Conservation (phyloP, 2,797 vertebrate genomes). For the Enteromius treurensis region DNA sequence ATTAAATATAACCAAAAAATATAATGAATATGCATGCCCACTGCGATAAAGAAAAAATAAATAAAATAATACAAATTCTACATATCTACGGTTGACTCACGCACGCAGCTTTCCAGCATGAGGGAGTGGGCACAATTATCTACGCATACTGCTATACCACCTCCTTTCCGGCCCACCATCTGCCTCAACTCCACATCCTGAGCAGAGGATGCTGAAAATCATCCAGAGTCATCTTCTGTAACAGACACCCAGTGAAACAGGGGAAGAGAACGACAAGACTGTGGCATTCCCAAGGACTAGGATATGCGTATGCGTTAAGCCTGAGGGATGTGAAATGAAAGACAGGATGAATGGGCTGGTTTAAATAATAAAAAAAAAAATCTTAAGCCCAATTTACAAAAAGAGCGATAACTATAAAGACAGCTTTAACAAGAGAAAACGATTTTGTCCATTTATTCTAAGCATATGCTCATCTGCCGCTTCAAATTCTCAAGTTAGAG, state of each 20-base stretch:
- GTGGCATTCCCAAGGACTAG: neutral
- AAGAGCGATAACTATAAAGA: too few species aligned
- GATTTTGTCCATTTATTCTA: too few species aligned
- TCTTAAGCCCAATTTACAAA: too few species aligned
- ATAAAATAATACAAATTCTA: neutral
- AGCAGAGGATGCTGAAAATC: slow-evolving; percentile 17
- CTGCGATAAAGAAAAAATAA: slow-evolving; percentile 9
- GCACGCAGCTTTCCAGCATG: slow-evolving; percentile 5
- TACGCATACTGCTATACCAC: slow-evolving; percentile 10
- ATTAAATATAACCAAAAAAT: slow-evolving; percentile 37
- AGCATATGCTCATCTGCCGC: too few species aligned
- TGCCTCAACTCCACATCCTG: slow-evolving; percentile 8
- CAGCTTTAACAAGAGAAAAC: too few species aligned
- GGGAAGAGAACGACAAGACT: neutral
- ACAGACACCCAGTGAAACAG: neutral
- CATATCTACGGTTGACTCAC: slow-evolving; percentile 37
- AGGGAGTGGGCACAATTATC: slow-evolving; percentile 41
- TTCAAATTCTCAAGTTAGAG: too few species aligned
- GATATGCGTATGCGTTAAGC: neutral
- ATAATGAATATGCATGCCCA: slow-evolving; percentile 6
- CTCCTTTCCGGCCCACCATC: slow-evolving; percentile 36
- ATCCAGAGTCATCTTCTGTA: neutral
- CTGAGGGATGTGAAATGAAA: neutral
- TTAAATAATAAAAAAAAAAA: neutral
- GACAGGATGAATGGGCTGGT: neutral